Percentiles rank a stretch among this genome's conserved stretches.
These are phyloP conservation scores for Lasioglossum vierecki DNA, from an alignment of 2,888 invertebrate species.

Conservation along the genomic window DNA sequence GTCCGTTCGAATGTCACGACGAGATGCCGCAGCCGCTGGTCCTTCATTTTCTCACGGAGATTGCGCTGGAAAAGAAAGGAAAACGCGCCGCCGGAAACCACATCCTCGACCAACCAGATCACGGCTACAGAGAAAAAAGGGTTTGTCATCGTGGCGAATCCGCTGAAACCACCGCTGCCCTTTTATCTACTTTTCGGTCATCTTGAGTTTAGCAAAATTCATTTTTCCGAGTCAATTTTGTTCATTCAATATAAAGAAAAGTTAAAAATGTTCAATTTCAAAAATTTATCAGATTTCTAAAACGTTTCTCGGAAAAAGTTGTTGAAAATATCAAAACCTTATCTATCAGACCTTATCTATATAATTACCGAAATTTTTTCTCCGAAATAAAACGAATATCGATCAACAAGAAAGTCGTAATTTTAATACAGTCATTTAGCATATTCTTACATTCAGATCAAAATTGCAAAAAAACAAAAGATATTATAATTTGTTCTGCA, in stretches of 20 bases:
- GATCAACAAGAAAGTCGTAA: no score
- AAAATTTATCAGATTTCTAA: no score
- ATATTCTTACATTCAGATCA: no score
- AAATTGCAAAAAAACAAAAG: no score
- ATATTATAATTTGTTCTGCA: no score
- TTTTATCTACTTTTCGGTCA: not conserved
- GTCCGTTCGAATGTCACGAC: slow-evolving; percentile 38
- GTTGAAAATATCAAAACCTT: no score
- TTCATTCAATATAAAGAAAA: not conserved
- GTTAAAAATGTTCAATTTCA: not conserved
- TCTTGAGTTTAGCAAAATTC: slow-evolving; percentile 25
- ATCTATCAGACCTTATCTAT: no score
- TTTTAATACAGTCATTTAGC: no score
- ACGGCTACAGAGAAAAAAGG: not conserved
- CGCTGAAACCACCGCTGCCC: slow-evolving; percentile 34
- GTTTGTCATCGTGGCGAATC: slow-evolving; percentile 31
- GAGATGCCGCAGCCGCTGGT: slow-evolving; percentile 49
- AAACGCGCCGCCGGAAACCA: slow-evolving; percentile 26
- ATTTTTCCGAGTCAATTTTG: slow-evolving; percentile 15
- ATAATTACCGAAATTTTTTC: no score
- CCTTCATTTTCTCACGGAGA: slow-evolving; percentile 73
- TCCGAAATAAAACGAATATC: no score
- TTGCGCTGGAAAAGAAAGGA: slow-evolving; percentile 56
- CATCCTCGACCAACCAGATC: slow-evolving; percentile 20
- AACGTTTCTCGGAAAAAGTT: no score